These are phyloP conservation scores for Onthophagus taurus DNA, from an alignment of 1,140 invertebrate species.

Conservation along the genomic window DNA sequence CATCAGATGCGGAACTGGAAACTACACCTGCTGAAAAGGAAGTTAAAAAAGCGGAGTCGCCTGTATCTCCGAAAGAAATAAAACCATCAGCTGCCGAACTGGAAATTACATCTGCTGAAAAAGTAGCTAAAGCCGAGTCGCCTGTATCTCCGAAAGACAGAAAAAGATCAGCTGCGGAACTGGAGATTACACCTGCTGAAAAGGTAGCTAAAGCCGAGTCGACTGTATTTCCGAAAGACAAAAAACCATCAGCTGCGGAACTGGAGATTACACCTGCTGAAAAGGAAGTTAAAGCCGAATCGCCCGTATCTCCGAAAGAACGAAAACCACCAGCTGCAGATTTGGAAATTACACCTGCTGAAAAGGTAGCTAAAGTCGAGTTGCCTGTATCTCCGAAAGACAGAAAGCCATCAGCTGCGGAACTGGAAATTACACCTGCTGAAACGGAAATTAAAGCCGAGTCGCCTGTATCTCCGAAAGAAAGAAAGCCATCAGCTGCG, in stretches of 20 bases:
- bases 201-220: not conserved
- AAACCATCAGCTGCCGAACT: not conserved
- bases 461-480: not conserved
- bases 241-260: not conserved
- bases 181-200: not conserved
- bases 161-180: not conserved
- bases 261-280: not conserved
- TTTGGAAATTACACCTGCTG: not conserved
- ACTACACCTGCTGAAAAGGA: not conserved
- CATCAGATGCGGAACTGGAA: not conserved
- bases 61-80: too few species aligned
- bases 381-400: not conserved
- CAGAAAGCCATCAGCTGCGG: not conserved
- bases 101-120: not conserved
- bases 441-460: not conserved
- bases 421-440: not conserved
- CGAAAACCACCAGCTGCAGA: slow-evolving; percentile 1
- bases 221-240: too few species aligned
- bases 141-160: not conserved
- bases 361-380: slow-evolving; percentile 3
- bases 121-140: not conserved
- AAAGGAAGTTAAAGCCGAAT: slow-evolving; percentile 8
- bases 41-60: not conserved
- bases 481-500: not conserved
- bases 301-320: not conserved